Conservation (phyloP, 2,797 vertebrate genomes). For the Enteromius thamalakanensis region DNA sequence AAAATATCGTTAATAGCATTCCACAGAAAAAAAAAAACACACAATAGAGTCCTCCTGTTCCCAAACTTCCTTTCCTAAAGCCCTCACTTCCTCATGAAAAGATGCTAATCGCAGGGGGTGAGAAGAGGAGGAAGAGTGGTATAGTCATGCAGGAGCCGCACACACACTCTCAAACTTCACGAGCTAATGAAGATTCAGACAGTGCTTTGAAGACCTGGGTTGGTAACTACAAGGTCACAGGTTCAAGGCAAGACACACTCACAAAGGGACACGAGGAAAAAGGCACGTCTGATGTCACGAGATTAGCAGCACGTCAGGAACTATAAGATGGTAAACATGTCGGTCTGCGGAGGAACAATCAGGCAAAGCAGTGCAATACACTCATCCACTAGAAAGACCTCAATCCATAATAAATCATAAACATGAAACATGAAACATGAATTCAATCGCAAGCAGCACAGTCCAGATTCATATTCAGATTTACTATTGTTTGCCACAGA, state of each 20-base stretch:
- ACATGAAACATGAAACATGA: too few species aligned
- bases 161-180: constrained; percentile 40
- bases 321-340: background rate
- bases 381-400: background rate
- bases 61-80: constrained; percentile 44
- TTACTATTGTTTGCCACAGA: background rate
- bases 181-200: background rate
- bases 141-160: constrained; percentile 42
- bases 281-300: background rate
- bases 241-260: background rate
- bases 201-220: background rate
- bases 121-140: background rate
- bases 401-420: background rate
- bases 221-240: background rate
- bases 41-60: constrained; percentile 54
- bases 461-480: background rate
- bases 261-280: background rate
- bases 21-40: constrained; percentile 27
- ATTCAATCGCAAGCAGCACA: background rate
- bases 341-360: background rate
- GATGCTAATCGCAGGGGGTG: constrained; percentile 37
- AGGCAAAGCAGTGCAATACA: background rate
- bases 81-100: constrained; percentile 49
- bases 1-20: constrained; percentile 39
- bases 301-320: background rate